Evolutionary conservation across 2,797 vertebrate species (phyloP), one percentile per base, ranked within the genome.

Genomic region (Oreonectes daqikongensis): DNA sequence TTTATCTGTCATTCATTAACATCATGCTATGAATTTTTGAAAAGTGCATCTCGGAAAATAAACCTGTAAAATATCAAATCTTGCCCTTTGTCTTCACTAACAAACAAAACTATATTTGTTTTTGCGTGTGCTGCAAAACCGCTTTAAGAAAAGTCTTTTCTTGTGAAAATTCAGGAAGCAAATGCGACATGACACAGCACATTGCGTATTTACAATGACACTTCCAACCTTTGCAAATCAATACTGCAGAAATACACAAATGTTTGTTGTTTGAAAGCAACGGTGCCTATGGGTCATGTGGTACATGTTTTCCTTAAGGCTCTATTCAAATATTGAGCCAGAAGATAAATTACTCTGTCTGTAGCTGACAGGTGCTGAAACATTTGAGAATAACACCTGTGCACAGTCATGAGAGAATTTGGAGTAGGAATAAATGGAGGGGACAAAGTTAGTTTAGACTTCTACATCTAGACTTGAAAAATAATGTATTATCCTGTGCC

Each of bases 231-330:
- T 70, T 77, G 67, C 75, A 70, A 77, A 77, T 55, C 68, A 55
- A 70, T 64, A 44, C 67, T 71, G 68, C 46, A 53, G 59, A 35
- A 71, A 64, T 77, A 65, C 35, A 71, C 68, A 77, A 77, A 77
- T 77, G 75, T 77, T 77, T 77, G 75, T 77, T 77, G 59, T 77
- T 77, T 64, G 75, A 77, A 77, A 77, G 75, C 75, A 77, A 77
- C 75, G 68, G 75, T 77, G 68, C 75, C 69, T 77, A 70, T 77
- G 75, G 75, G 67, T 46, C 68, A 64, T 55, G 67, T 65, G 75
- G 24, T 11, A 20, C n/a, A 32, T 42, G 46, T 59, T 71, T 77
- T 32, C 46, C 32, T 77, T 64, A 8, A 65, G 59, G 59, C 75
- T 42, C 42, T 64, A 77, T 70, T 71, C 75, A 77, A 77, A 77